These are phyloP conservation scores for Onychorhynchus coronatus DNA, from an alignment of 2,113 vertebrate genomes.

Conservation along the genomic window DNA sequence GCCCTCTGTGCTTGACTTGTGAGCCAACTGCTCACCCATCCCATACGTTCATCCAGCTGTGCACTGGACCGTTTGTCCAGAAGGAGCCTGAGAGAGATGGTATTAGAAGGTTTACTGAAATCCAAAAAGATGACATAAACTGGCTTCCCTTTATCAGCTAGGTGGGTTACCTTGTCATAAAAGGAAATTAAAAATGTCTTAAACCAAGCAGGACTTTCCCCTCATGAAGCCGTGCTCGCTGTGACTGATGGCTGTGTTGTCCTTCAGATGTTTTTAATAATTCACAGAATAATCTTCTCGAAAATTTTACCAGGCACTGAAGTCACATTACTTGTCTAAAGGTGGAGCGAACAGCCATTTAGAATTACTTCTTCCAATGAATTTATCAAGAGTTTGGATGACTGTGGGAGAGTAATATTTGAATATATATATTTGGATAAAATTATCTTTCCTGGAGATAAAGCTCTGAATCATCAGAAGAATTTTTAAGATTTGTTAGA, in stretches of 20 bases:
- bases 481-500: not conserved
- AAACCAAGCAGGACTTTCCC: not conserved
- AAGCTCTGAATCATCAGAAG: not conserved
- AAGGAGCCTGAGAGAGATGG: not conserved
- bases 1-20: rapidly evolving
- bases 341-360: not conserved
- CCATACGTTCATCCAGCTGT: not conserved
- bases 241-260: too few relatives aligned
- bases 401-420: not conserved
- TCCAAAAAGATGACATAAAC: not conserved
- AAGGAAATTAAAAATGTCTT: not conserved
- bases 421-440: not conserved
- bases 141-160: not conserved
- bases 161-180: not conserved
- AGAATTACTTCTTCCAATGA: not conserved
- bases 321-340: not conserved
- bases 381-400: not conserved
- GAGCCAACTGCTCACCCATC: not conserved
- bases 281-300: not conserved
- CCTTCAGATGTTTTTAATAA: not conserved
- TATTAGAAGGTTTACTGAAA: not conserved
- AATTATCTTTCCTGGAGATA: not conserved
- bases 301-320: not conserved
- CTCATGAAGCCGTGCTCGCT: not conserved
- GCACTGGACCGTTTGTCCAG: not conserved